Evolutionary conservation across 2,888 invertebrate genomes (phyloP).

Genomic region (Shargacucullia verbasci): DNA sequence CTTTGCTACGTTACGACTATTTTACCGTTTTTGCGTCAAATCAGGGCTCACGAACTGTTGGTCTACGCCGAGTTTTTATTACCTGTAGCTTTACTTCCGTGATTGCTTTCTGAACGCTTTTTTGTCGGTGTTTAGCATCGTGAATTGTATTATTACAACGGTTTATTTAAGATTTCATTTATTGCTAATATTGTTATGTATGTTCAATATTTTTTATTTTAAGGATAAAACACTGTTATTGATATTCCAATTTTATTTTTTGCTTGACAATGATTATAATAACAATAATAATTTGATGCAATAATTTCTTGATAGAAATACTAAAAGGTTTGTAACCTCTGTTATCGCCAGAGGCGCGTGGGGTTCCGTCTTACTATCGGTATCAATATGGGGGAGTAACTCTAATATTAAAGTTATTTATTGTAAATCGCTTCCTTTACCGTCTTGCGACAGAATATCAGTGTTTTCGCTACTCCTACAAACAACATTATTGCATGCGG

Average conservation of each 20-base stretch:
- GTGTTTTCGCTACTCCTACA: conserved; percentile 50
- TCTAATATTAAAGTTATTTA: conserved; percentile 88
- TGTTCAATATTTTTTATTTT: too few species aligned
- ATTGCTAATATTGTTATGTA: conserved; percentile 25
- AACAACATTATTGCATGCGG: conserved; percentile 33
- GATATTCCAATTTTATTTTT: too few species aligned
- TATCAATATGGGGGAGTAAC: conserved; percentile 85
- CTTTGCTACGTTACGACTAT: conserved; percentile 77
- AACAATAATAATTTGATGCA: too few species aligned
- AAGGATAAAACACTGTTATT: too few species aligned
- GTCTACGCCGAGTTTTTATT: conserved; percentile 53
- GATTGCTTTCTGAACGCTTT: conserved; percentile 59
- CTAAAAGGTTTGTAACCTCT: conserved; percentile 71
- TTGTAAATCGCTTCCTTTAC: conserved; percentile 85
- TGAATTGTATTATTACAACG: conserved; percentile 49
- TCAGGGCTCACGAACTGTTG: conserved; percentile 69
- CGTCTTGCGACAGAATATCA: conserved; percentile 73
- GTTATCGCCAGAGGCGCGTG: conserved; percentile 80
- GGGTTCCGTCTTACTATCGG: conserved; percentile 82
- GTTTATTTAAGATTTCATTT: conserved; percentile 35
- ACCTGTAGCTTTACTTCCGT: conserved; percentile 58
- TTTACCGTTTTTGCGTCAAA: conserved; percentile 76
- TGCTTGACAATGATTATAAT: too few species aligned
- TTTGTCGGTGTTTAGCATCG: conserved; percentile 54
- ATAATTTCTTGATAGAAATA: background rate